Evolutionary conservation across 2,113 vertebrate species (phyloP).

Genomic region (Brachyistius frenatus): DNA sequence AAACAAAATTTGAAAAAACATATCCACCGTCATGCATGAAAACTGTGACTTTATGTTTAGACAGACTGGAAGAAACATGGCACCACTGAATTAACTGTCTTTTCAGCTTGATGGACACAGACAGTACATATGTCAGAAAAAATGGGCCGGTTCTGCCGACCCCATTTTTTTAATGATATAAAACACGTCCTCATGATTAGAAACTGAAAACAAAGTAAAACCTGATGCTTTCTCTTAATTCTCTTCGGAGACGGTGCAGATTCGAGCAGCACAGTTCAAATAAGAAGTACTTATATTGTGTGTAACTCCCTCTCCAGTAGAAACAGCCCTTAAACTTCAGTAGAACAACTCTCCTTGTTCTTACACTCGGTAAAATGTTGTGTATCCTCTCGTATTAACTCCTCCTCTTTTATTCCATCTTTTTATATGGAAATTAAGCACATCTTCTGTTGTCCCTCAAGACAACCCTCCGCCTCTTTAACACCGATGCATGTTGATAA

Average conservation of each 20-base stretch:
- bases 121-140: not conserved
- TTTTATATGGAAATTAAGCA: conserved; percentile 41
- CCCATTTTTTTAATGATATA: not conserved
- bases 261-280: not conserved
- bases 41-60: not conserved
- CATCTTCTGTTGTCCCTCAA: conserved; percentile 3
- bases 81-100: no score
- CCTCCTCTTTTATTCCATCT: conserved; percentile 11
- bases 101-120: no score
- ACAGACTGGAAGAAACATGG: not conserved
- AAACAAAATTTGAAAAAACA: not conserved
- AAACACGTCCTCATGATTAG: not conserved
- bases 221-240: not conserved
- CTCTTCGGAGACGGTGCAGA: not conserved
- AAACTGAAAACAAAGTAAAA: not conserved
- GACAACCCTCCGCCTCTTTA: not conserved
- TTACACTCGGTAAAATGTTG: not conserved
- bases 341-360: not conserved
- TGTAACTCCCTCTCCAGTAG: not conserved
- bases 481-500: conserved; percentile 28
- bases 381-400: not conserved
- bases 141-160: not conserved
- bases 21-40: not conserved
- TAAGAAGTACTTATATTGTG: not conserved
- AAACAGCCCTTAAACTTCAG: not conserved